Percentiles rank a stretch among this genome's conserved stretches.
Evolutionary conservation across 2,113 vertebrate species (phyloP).

Genomic region (Ceuthmochares aereus): DNA sequence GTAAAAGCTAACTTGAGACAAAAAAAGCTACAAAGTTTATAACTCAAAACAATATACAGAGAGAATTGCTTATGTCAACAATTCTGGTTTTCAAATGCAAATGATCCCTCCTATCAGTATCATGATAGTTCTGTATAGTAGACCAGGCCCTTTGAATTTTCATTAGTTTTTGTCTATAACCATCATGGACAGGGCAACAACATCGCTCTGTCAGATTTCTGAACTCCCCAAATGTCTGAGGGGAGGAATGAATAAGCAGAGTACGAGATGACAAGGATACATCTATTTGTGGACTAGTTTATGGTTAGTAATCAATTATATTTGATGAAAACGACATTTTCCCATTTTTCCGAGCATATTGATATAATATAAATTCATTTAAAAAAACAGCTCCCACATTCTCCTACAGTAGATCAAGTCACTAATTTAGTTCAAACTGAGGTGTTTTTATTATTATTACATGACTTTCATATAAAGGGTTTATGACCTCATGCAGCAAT

Average conservation of each 20-base stretch:
- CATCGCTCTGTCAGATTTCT: neutral
- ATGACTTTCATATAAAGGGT: neutral
- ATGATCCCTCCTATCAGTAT: neutral
- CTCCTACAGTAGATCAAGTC: neutral
- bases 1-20: conserved; percentile 26
- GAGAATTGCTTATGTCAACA: neutral
- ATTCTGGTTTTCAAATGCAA: neutral
- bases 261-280: neutral
- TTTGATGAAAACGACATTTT: neutral
- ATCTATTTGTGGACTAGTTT: neutral
- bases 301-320: neutral
- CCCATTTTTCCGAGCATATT: neutral
- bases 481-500: neutral
- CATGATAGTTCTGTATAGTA: neutral
- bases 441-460: conserved; percentile 6
- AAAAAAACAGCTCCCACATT: neutral
- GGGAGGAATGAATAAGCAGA: neutral
- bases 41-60: neutral
- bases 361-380: neutral
- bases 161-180: neutral
- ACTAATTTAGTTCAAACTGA: neutral
- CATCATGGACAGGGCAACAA: neutral
- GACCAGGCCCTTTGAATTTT: neutral
- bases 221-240: neutral
- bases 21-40: neutral